Evolutionary conservation across 2,797 vertebrate species (phyloP).

Genomic region (Simalia tracyae): DNA sequence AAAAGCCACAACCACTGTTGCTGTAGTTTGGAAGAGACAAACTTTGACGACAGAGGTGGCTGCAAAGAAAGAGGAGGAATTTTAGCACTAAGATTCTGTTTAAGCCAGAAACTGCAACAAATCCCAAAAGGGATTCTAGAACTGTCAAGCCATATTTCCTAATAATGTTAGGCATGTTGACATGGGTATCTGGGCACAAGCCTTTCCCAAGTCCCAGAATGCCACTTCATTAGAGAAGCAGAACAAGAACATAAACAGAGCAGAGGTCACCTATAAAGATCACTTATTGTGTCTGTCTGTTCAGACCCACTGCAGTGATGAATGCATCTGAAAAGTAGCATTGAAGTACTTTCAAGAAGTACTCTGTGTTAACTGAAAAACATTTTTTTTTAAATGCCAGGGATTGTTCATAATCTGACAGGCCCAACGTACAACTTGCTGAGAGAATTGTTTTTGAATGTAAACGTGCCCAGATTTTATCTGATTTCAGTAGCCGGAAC

Average conservation of each 20-base stretch:
- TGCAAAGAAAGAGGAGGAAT: not conserved
- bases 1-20: not conserved
- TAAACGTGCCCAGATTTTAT: not conserved
- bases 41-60: not conserved
- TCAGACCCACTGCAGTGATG: not conserved
- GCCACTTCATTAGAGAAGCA: not conserved
- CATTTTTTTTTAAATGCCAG: not conserved
- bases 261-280: not conserved
- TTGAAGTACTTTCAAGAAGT: not conserved
- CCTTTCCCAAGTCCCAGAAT: not conserved
- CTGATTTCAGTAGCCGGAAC: not conserved
- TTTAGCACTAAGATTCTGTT: not conserved
- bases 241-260: not conserved
- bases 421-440: not conserved
- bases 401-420: not conserved
- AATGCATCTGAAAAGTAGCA: not conserved
- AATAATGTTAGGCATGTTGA: not conserved
- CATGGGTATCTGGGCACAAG: not conserved
- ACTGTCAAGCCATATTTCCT: not conserved
- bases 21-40: not conserved
- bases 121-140: not conserved
- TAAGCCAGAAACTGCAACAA: not conserved
- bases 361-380: not conserved
- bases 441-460: not conserved
- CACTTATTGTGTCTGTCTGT: not conserved